phyloP scores from a whole-genome alignment of 2,888 invertebrate genomes.

The Arrhopalites spinosus region DNA sequence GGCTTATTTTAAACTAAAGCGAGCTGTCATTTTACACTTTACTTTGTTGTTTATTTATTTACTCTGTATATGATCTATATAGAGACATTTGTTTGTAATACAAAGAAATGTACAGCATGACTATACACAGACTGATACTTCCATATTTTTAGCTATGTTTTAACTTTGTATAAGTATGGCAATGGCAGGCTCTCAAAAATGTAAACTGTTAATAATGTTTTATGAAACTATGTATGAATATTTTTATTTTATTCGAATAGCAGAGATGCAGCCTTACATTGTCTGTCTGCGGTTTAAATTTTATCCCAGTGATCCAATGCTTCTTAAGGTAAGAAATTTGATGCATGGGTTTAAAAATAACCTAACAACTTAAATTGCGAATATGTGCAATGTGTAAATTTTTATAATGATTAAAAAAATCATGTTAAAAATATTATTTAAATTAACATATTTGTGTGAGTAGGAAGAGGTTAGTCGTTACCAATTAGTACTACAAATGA shows the following conservation, averaged over 20 bases:
- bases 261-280: conserved; percentile 87
- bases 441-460: no score
- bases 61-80: neutral
- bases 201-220: no score
- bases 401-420: no score
- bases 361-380: no score
- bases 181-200: no score
- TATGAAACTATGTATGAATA: no score
- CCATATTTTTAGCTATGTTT: neutral
- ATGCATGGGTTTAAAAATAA: no score
- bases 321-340: conserved; percentile 68
- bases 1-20: conserved; percentile 30
- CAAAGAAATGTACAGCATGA: neutral
- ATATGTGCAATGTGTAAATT: no score
- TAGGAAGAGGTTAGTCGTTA: conserved; percentile 90
- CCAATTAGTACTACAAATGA: conserved; percentile 90
- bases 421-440: no score
- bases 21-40: no score
- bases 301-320: conserved; percentile 92
- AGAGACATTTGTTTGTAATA: neutral
- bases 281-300: conserved; percentile 97
- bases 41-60: conserved; percentile 17
- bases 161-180: no score
- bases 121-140: neutral
- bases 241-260: conserved; percentile 47